phyloP scores from a whole-genome alignment of 2,113 vertebrate species.

The Actenoides hombroni region DNA sequence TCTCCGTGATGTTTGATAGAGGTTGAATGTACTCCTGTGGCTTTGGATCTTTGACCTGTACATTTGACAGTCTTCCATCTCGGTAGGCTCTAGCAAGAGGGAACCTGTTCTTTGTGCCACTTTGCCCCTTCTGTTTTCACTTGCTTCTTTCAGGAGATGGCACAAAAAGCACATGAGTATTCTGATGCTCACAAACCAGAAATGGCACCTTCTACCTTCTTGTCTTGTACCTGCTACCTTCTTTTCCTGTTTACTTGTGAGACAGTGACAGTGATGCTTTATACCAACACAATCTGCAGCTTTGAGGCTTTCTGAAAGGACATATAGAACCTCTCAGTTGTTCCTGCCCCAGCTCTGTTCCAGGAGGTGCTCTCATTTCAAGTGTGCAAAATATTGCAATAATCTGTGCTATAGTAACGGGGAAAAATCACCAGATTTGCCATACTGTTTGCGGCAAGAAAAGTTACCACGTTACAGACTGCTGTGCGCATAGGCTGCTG shows the following conservation, averaged over 20 bases:
- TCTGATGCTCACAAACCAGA: background rate
- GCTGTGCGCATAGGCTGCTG: background rate
- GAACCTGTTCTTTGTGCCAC: background rate
- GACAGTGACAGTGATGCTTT: background rate
- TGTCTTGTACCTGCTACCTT: background rate
- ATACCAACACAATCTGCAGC: background rate
- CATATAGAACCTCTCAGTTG: fast-evolving
- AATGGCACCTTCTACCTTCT: background rate
- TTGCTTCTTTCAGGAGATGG: background rate
- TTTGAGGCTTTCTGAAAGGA: background rate
- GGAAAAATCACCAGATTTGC: background rate
- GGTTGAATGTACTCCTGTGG: fast-evolving
- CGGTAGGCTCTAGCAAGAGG: background rate
- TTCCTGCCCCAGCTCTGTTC: background rate
- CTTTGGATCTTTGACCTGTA: background rate
- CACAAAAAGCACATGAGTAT: fast-evolving
- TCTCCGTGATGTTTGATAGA: background rate
- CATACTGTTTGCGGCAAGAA: background rate
- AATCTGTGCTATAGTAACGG: background rate
- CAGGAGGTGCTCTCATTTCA: background rate
- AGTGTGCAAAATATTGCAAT: background rate
- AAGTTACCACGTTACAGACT: background rate
- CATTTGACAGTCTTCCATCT: background rate
- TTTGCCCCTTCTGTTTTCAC: background rate
- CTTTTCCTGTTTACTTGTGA: background rate